These are phyloP conservation scores for Eupristina koningsbergeri DNA, from an alignment of 1,140 invertebrate species.

Conservation along the genomic window DNA sequence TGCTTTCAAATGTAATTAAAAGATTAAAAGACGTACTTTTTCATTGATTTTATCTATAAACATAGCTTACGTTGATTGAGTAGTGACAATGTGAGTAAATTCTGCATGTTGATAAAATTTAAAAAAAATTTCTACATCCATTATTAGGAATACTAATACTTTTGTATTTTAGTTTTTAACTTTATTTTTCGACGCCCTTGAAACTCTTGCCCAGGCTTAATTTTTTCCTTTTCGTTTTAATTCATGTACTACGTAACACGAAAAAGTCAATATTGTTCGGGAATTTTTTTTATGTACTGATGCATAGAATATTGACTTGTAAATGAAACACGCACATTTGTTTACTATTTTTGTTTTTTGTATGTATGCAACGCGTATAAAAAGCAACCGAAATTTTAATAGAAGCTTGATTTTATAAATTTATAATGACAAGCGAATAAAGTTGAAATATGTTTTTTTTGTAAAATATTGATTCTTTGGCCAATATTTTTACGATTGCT, in stretches of 20 bases:
- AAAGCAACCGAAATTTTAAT: slow-evolving; percentile 36
- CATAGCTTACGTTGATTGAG: background rate
- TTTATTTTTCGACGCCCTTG: slow-evolving; percentile 7
- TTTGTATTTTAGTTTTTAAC: slow-evolving; percentile 30
- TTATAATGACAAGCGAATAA: background rate
- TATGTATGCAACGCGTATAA: slow-evolving; percentile 5
- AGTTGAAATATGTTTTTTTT: background rate
- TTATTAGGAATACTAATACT: background rate
- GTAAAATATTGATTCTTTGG: background rate
- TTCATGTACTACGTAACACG: slow-evolving; percentile 35
- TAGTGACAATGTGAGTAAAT: background rate
- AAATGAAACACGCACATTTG: slow-evolving; percentile 41
- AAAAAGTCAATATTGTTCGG: slow-evolving; percentile 37
- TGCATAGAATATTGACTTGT: slow-evolving; percentile 44
- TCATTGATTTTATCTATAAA: background rate
- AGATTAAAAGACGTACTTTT: too few relatives aligned
- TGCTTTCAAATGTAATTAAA: too few relatives aligned
- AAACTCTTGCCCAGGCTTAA: slow-evolving; percentile 22
- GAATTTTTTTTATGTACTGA: background rate
- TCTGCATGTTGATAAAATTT: slow-evolving; percentile 28
- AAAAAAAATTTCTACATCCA: background rate
- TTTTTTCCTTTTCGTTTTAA: slow-evolving; percentile 29
- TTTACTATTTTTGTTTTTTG: slow-evolving; percentile 6
- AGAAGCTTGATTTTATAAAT: background rate
- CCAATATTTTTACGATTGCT: too few relatives aligned